A percentile compares a stretch with the other conserved stretches of the same genome.
These are phyloP conservation scores for Phaenicophaeus curvirostris DNA, from an alignment of 2,797 vertebrate genomes.

Conservation along the genomic window DNA sequence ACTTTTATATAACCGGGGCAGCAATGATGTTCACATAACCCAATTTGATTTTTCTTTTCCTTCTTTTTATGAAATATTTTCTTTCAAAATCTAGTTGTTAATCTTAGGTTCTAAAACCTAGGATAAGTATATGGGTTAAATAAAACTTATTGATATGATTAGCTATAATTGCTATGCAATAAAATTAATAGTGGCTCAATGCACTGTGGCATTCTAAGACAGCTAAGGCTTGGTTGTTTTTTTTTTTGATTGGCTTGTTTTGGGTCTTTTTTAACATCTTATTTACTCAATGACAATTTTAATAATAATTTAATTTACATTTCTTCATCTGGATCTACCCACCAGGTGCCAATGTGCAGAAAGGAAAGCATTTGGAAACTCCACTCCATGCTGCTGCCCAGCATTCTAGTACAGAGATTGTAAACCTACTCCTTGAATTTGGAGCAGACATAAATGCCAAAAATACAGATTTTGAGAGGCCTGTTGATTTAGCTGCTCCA, in stretches of 20 bases:
- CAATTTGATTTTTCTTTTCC: not conserved
- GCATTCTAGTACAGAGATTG: constrained; percentile 84
- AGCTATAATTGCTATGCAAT: not conserved
- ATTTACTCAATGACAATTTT: not conserved
- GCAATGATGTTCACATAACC: not conserved
- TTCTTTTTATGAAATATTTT: not conserved
- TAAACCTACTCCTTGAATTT: constrained; percentile 91
- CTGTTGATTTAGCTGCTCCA: constrained; percentile 88
- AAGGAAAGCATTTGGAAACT: constrained; percentile 88
- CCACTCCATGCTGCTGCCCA: constrained; percentile 91
- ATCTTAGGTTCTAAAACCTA: not conserved
- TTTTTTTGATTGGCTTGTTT: not conserved
- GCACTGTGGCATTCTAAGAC: not conserved
- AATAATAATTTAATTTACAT: fast-evolving
- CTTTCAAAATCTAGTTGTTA: not conserved
- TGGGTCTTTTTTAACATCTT: fast-evolving
- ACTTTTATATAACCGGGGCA: not conserved
- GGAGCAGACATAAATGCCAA: constrained; percentile 92
- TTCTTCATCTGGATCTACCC: not conserved
- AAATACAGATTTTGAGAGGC: constrained; percentile 87
- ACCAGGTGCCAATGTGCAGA: constrained; percentile 92
- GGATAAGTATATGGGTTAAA: not conserved
- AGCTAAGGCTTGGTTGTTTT: not conserved
- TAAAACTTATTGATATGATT: not conserved
- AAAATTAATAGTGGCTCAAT: not conserved